Evolutionary conservation across 2,113 vertebrate species (phyloP).

Genomic region (Prunella himalayana): DNA sequence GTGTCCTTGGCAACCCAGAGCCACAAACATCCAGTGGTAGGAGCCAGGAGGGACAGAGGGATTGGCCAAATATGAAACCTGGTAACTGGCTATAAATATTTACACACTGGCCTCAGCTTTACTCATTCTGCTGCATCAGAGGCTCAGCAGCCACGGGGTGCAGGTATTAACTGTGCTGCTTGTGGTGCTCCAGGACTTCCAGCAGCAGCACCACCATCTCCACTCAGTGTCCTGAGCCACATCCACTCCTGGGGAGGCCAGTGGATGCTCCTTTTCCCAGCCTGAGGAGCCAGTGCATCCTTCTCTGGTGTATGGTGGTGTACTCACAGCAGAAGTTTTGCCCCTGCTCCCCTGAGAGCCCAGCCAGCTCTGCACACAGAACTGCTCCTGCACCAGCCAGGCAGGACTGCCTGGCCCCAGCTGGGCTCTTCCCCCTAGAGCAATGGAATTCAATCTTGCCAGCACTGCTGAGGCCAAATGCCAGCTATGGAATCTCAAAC

Average conservation of each 20-base stretch:
- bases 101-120: not conserved
- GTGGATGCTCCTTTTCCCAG: not conserved
- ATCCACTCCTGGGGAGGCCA: not conserved
- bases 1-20: conserved; percentile 33
- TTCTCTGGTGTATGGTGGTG: not conserved
- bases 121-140: not conserved
- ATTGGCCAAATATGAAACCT: not conserved
- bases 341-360: not conserved
- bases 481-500: not conserved
- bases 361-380: not conserved
- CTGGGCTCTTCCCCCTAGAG: not conserved
- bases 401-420: not conserved
- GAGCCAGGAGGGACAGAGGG: not conserved
- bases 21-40: not conserved
- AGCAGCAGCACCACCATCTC: not conserved
- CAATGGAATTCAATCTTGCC: not conserved
- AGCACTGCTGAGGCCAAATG: not conserved
- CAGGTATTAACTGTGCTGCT: conserved; percentile 21
- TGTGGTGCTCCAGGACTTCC: not conserved
- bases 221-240: not conserved
- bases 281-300: not conserved
- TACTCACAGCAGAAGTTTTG: not conserved
- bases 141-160: fast-evolving
- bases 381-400: not conserved
- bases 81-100: conserved; percentile 60